A percentile compares a stretch with the other conserved stretches of the same genome.
These are phyloP conservation scores for Labroides dimidiatus DNA, from an alignment of 2,797 vertebrate genomes.

Conservation along the genomic window DNA sequence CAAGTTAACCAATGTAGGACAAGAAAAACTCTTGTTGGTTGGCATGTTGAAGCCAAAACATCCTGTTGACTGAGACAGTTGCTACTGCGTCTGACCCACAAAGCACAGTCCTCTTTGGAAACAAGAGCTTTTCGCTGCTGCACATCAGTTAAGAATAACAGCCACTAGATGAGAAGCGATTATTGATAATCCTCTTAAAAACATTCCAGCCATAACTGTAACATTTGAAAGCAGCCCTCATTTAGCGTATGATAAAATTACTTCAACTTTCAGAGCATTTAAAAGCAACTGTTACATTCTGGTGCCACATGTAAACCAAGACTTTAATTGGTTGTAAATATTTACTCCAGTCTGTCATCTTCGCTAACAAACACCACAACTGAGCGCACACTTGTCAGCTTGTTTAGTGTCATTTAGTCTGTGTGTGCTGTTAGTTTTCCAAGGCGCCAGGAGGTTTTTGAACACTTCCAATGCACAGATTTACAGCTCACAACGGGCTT, in stretches of 20 bases:
- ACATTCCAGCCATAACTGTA: slow-evolving; percentile 63
- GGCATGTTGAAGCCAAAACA: slow-evolving; percentile 45
- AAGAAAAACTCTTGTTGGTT: slow-evolving; percentile 12
- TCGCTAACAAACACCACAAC: slow-evolving; percentile 42
- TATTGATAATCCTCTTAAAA: slow-evolving; percentile 73
- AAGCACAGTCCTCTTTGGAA: slow-evolving; percentile 25
- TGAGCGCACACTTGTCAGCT: slow-evolving; percentile 18
- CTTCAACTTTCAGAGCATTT: slow-evolving; percentile 20
- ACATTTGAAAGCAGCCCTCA: slow-evolving; percentile 41
- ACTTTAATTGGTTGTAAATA: slow-evolving; percentile 63
- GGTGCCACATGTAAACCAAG: slow-evolving; percentile 26
- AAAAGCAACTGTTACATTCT: slow-evolving; percentile 35
- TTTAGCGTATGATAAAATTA: slow-evolving; percentile 10
- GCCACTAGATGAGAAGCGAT: slow-evolving; percentile 48
- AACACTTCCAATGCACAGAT: slow-evolving; percentile 52
- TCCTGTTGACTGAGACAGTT: slow-evolving; percentile 52
- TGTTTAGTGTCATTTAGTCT: slow-evolving; percentile 39
- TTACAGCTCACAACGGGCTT: slow-evolving; percentile 36
- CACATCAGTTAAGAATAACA: slow-evolving; percentile 70
- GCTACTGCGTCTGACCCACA: slow-evolving; percentile 44
- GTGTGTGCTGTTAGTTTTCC: slow-evolving; percentile 25
- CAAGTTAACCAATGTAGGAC: not conserved
- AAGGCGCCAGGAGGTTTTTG: slow-evolving; percentile 40
- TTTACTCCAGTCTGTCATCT: slow-evolving; percentile 58
- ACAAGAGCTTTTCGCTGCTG: slow-evolving; percentile 50